These are phyloP conservation scores for Gila orcuttii DNA, from an alignment of 2,113 vertebrate species.

Conservation along the genomic window DNA sequence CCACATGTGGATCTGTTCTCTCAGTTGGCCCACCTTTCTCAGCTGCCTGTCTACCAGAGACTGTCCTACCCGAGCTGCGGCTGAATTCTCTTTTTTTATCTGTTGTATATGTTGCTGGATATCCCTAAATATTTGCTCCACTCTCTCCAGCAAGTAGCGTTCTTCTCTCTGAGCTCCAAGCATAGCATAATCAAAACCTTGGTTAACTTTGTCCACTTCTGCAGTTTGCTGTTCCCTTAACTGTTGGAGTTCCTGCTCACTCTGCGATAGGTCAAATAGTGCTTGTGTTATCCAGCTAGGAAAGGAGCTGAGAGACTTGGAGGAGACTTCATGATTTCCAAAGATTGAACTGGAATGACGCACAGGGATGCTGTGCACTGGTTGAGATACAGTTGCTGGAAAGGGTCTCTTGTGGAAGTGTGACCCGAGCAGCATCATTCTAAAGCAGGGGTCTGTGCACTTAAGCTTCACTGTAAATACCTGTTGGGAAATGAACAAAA, in stretches of 20 bases:
- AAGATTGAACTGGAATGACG: conserved; percentile 44
- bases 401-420: conserved; percentile 43
- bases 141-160: conserved; percentile 69
- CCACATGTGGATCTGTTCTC: conserved; percentile 72
- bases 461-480: conserved; percentile 17
- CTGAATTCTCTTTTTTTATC: conserved; percentile 73
- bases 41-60: conserved; percentile 73
- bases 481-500: not conserved
- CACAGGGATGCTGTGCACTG: conserved; percentile 50
- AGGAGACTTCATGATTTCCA: conserved; percentile 59
- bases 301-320: conserved; percentile 54
- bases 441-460: not conserved
- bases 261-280: conserved; percentile 67
- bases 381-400: conserved; percentile 48
- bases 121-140: conserved; percentile 72
- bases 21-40: conserved; percentile 69
- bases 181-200: conserved; percentile 69
- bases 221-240: conserved; percentile 69
- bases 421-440: conserved; percentile 55
- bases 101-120: conserved; percentile 69
- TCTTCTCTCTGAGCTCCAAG: conserved; percentile 73
- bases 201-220: conserved; percentile 70
- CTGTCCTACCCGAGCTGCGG: conserved; percentile 68
- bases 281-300: conserved; percentile 72
- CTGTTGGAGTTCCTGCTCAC: conserved; percentile 67